phyloP scores from a whole-genome alignment of 30 jellyfish, hydroid and myxozoan genomes.

The Cassiopea xamachana region DNA sequence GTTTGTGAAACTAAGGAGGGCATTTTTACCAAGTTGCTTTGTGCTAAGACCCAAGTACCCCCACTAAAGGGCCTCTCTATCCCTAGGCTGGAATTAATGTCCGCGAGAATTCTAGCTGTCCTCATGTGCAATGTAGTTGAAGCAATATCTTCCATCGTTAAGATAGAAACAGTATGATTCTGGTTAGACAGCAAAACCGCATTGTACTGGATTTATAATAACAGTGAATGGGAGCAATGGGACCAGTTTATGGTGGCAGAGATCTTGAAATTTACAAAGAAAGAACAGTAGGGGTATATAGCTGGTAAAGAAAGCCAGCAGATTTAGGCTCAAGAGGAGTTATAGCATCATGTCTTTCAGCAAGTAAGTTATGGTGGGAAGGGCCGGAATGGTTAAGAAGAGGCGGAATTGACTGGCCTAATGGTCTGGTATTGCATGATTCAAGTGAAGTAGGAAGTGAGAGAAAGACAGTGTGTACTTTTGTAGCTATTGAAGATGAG shows the following conservation, averaged over 20 bases:
- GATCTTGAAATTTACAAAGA: conserved; percentile 3
- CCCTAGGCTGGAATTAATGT: conserved; percentile 39
- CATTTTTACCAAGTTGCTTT: conserved; percentile 7
- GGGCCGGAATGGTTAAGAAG: conserved; percentile 42
- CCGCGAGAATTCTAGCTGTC: conserved; percentile 16
- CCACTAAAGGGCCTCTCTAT: conserved; percentile 22
- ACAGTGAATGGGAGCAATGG: conserved; percentile 32
- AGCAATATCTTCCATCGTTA: background rate
- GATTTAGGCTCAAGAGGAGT: conserved; percentile 33
- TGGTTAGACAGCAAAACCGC: conserved; percentile 41
- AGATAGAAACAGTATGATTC: background rate
- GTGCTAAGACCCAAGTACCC: conserved; percentile 58
- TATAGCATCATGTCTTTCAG: background rate
- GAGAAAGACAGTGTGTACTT: conserved; percentile 22
- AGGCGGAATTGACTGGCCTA: conserved; percentile 50
- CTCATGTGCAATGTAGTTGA: background rate
- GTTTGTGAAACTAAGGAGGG: conserved; percentile 29
- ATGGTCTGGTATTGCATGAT: background rate
- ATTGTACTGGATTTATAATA: conserved; percentile 23
- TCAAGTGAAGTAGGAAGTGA: conserved; percentile 29
- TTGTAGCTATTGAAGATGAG: background rate
- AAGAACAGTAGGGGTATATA: conserved; percentile 30
- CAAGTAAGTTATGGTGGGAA: conserved; percentile 39
- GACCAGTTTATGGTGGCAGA: conserved; percentile 45
- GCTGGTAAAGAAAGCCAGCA: conserved; percentile 40